Evolutionary conservation across 2,113 vertebrate genomes (phyloP).

Genomic region (Mus spicilegus): DNA sequence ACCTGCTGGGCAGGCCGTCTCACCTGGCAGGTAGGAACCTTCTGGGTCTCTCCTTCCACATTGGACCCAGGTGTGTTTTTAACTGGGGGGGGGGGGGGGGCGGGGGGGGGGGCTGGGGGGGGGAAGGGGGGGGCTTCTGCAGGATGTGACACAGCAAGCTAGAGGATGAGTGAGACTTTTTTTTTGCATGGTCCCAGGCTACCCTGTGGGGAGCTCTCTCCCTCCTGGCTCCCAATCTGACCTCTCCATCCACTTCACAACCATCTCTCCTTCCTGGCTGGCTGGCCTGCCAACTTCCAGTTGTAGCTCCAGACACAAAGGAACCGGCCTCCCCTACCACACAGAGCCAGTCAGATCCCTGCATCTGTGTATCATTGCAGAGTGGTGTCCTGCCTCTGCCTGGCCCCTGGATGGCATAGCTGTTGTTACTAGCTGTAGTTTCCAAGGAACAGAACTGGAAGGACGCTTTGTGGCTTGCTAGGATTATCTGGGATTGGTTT

Average conservation of each 20-base stretch:
- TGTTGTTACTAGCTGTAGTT: background rate
- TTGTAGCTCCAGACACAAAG: background rate
- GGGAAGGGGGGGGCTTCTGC: background rate
- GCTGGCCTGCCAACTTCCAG: background rate
- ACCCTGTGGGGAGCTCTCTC: background rate
- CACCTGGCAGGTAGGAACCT: background rate
- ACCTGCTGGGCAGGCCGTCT: background rate
- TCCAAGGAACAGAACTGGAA: background rate
- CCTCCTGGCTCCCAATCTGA: background rate
- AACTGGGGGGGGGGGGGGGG: background rate
- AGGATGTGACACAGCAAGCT: background rate
- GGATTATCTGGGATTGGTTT: background rate
- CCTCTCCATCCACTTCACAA: background rate
- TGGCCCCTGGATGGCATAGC: background rate
- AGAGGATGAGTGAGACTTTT: background rate
- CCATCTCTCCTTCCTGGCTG: background rate
- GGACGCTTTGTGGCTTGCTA: background rate
- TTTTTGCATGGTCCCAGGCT: background rate
- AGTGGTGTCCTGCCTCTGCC: background rate
- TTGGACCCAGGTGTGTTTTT: background rate
- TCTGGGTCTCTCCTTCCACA: background rate
- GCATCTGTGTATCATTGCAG: accelerated
- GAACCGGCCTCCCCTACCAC: background rate
- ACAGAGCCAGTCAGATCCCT: background rate
- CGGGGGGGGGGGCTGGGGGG: accelerated